A percentile compares a stretch with the other conserved stretches of the same genome.
Conservation (phyloP, 2,888 invertebrate genomes). For the Agrypnus murinus region DNA sequence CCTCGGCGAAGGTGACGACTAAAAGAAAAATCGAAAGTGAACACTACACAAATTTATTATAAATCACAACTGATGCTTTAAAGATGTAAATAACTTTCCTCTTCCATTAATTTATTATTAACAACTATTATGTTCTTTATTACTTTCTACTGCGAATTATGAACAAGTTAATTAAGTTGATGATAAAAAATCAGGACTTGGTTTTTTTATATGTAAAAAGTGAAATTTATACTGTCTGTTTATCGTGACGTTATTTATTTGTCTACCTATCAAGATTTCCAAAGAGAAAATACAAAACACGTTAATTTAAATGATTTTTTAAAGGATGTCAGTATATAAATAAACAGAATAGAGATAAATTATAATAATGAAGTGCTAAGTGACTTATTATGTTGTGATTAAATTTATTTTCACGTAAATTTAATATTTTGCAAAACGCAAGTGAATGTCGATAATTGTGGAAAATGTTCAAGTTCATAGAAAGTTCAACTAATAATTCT, state of each 20-base stretch:
- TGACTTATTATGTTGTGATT: neutral
- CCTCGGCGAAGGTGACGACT: too few species aligned
- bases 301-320: neutral
- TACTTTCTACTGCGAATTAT: conserved; percentile 16
- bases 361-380: neutral
- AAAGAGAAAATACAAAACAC: neutral
- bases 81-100: neutral
- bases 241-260: too few species aligned
- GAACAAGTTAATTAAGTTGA: neutral
- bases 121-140: neutral
- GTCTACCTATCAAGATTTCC: neutral
- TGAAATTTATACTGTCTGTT: neutral
- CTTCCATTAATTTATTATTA: conserved; percentile 2
- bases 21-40: conserved; percentile 1
- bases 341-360: conserved; percentile 1
- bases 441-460: too few species aligned
- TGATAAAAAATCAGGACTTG: too few species aligned
- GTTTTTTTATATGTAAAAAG: neutral
- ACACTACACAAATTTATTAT: neutral
- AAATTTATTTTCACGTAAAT: neutral
- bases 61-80: neutral
- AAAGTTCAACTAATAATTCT: too few species aligned
- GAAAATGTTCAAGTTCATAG: too few species aligned
- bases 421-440: neutral
- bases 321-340: neutral